Evolutionary conservation across 2,888 invertebrate species (phyloP).

Genomic region (Slavum lentiscoides): DNA sequence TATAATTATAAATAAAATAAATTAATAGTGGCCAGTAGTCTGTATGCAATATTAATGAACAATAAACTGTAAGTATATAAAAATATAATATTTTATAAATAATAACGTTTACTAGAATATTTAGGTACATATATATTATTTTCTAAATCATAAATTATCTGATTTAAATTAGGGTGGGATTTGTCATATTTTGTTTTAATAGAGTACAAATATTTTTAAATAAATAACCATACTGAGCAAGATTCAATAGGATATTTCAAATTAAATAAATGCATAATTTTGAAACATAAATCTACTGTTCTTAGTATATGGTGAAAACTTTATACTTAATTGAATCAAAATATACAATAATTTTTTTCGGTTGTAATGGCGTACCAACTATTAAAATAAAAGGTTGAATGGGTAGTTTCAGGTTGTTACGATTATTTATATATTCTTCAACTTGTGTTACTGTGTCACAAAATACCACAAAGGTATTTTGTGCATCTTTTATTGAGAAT

Average conservation of each 20-base stretch:
- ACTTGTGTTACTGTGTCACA: not conserved
- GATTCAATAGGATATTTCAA: not conserved
- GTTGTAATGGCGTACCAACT: not conserved
- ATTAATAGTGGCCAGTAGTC: no score
- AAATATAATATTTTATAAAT: no score
- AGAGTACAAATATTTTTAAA: not conserved
- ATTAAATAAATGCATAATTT: not conserved
- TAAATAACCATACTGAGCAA: not conserved
- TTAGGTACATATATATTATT: not conserved
- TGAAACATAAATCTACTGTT: not conserved
- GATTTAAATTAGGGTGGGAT: not conserved
- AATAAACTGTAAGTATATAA: no score
- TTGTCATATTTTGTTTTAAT: not conserved
- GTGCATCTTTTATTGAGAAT: conserved; percentile 1
- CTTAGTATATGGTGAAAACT: not conserved
- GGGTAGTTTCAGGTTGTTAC: not conserved
- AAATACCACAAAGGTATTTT: conserved; percentile 21
- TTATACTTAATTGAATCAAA: conserved; percentile 7
- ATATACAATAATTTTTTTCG: conserved; percentile 6
- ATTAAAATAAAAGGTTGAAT: conserved; percentile 9
- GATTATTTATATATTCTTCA: not conserved
- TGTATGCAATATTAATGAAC: no score
- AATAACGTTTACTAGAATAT: not conserved
- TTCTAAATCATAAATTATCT: conserved; percentile 6
- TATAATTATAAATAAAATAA: no score